Conservation (phyloP, 1,140 invertebrate genomes). For the Aradophagus sp. region DNA sequence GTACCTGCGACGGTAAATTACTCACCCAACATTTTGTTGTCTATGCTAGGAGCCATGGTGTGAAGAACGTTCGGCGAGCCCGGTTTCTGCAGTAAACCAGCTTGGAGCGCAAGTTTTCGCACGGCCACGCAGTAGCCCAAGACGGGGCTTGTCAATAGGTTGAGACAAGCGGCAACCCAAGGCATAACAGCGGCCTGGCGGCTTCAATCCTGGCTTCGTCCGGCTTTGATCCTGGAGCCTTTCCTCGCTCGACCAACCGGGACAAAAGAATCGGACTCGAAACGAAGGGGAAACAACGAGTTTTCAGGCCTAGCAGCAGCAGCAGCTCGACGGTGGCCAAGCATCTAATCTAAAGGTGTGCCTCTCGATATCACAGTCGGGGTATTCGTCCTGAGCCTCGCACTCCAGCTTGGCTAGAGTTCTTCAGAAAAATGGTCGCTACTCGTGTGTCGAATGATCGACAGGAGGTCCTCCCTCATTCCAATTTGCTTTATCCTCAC, state of each 20-base stretch:
- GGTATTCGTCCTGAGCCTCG: conserved; percentile 34
- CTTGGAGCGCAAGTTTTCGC: conserved; percentile 64
- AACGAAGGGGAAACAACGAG: too few relatives aligned
- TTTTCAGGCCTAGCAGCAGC: too few relatives aligned
- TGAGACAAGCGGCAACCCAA: conserved; percentile 68
- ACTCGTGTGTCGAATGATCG: conserved; percentile 74
- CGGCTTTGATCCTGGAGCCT: too few relatives aligned
- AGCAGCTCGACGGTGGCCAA: conserved; percentile 35
- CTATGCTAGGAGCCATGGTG: conserved; percentile 62
- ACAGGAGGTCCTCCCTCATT: conserved; percentile 74
- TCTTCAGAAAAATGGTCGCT: conserved; percentile 75
- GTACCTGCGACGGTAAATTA: neutral
- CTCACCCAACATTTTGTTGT: conserved; percentile 60
- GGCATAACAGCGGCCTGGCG: conserved; percentile 63
- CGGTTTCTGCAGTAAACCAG: conserved; percentile 62
- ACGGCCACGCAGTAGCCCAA: conserved; percentile 66
- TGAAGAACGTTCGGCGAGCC: conserved; percentile 41
- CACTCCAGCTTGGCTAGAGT: conserved; percentile 64
- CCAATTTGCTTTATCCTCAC: conserved; percentile 75
- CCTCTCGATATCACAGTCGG: conserved; percentile 44
- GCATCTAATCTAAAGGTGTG: conserved; percentile 49
- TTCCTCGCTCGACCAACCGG: too few relatives aligned
- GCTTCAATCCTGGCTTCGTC: too few relatives aligned
- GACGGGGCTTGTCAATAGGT: conserved; percentile 65
- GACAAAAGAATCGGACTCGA: too few relatives aligned